Evolutionary conservation across 2,797 vertebrate genomes (phyloP).

Genomic region (Percopsis omiscomaycus): DNA sequence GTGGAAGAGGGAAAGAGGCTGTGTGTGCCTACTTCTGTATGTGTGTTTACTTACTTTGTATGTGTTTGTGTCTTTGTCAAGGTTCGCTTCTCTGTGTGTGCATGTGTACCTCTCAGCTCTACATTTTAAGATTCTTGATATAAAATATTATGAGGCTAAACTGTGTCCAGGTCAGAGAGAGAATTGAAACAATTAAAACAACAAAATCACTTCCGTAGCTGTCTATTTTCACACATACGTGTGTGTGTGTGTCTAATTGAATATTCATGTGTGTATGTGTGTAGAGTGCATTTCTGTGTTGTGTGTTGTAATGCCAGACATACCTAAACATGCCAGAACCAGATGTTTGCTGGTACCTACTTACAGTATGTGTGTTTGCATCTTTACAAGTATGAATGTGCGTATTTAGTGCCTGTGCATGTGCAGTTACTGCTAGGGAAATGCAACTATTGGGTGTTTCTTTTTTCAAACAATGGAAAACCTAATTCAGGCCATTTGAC

Average conservation of each 20-base stretch:
- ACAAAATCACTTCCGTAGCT: too few species aligned
- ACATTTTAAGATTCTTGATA: too few species aligned
- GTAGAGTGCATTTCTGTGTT: too few species aligned
- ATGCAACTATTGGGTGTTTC: too few species aligned
- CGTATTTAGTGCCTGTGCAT: background rate
- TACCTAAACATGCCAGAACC: too few species aligned
- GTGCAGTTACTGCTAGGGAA: background rate
- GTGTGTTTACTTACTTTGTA: background rate
- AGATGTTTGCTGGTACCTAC: too few species aligned
- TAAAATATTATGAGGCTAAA: too few species aligned
- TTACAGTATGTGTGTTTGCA: conserved; percentile 9
- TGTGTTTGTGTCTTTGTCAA: background rate
- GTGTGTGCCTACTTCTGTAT: background rate
- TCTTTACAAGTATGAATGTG: background rate
- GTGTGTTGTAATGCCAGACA: too few species aligned
- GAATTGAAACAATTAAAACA: too few species aligned
- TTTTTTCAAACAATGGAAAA: too few species aligned
- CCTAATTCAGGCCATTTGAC: background rate
- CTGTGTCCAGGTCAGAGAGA: too few species aligned
- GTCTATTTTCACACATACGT: background rate
- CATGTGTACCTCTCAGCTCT: background rate
- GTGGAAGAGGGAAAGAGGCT: background rate
- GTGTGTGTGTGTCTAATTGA: background rate
- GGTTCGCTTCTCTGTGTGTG: background rate
- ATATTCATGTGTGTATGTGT: conserved; percentile 7